Conservation (phyloP, 2,797 vertebrate species). For the Oryzias dopingdopingensis region DNA sequence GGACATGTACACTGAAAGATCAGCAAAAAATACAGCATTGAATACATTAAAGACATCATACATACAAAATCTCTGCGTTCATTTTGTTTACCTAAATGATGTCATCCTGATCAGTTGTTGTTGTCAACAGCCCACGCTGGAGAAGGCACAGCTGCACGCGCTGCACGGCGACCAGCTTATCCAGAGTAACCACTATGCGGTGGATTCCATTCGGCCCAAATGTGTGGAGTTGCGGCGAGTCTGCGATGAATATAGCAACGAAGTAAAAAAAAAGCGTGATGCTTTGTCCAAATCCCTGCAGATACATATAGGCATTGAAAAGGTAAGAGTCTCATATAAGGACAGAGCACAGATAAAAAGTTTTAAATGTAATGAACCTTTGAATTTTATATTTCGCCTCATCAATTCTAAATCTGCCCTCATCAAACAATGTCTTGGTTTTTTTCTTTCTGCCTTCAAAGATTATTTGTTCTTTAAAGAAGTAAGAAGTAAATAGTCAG, state of each 20-base stretch:
- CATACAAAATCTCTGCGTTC: no score
- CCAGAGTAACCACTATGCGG: slow-evolving; percentile 91
- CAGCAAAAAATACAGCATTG: no score
- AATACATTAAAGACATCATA: no score
- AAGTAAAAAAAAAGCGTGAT: slow-evolving; percentile 87
- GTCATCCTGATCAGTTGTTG: no score
- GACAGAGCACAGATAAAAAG: background rate
- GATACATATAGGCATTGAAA: slow-evolving; percentile 86
- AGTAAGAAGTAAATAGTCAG: no score
- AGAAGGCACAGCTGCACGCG: slow-evolving; percentile 89
- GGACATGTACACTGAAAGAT: no score
- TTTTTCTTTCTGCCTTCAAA: no score
- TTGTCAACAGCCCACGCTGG: slow-evolving; percentile 78
- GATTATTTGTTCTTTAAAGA: no score
- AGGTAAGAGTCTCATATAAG: slow-evolving; percentile 69
- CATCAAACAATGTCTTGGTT: no score
- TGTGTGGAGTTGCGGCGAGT: slow-evolving; percentile 89
- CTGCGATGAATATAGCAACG: slow-evolving; percentile 91
- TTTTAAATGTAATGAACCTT: background rate
- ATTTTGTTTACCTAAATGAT: no score
- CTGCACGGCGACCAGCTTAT: slow-evolving; percentile 90
- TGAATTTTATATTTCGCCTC: no score
- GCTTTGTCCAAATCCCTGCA: slow-evolving; percentile 87
- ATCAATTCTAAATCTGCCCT: no score
- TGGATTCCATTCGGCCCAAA: slow-evolving; percentile 90